Percentiles rank a stretch among this genome's conserved stretches.
These are phyloP conservation scores for Danio jaintianensis DNA, from an alignment of 2,797 vertebrate genomes.

Conservation along the genomic window DNA sequence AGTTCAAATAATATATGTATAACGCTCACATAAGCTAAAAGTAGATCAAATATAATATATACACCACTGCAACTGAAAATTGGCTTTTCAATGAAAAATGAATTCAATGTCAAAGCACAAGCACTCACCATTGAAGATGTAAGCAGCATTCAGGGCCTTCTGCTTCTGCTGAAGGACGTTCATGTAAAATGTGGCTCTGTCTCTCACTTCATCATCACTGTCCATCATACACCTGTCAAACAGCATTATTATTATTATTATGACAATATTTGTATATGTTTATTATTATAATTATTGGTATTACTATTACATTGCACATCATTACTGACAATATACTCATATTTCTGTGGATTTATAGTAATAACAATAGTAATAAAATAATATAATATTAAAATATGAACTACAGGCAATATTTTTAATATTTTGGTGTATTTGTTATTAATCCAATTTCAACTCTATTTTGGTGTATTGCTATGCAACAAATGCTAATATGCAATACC, in stretches of 20 bases:
- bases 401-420: no score
- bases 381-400: no score
- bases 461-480: no score
- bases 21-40: background rate
- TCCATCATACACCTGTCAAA: slow-evolving; percentile 96
- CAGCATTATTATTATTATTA: background rate
- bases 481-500: no score
- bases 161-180: slow-evolving; percentile 96
- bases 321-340: no score
- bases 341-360: no score
- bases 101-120: background rate
- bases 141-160: slow-evolving; percentile 92
- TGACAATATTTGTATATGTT: background rate
- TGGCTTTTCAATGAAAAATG: background rate
- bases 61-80: background rate
- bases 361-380: no score
- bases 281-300: no score
- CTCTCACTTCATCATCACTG: slow-evolving; percentile 94
- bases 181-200: slow-evolving; percentile 97
- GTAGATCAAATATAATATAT: background rate
- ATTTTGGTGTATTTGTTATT: no score
- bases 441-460: no score
- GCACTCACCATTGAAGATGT: slow-evolving; percentile 91
- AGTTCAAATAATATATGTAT: no score
- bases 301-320: no score